These are phyloP conservation scores for Ornithoptera alexandrae DNA, from an alignment of 2,888 invertebrate species.

Conservation along the genomic window DNA sequence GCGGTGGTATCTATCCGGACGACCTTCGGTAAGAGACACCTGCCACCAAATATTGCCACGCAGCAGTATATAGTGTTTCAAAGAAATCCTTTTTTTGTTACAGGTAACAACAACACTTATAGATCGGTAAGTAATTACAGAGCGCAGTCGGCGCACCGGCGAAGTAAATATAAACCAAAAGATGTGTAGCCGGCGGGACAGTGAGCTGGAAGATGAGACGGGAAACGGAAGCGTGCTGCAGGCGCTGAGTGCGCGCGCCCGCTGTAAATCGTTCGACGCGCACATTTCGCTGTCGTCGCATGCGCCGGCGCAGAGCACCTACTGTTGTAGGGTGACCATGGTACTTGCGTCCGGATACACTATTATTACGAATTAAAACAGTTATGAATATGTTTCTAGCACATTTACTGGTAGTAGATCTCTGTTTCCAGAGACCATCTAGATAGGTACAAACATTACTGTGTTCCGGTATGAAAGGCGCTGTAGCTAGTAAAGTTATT, in stretches of 20 bases:
- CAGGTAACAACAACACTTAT: slow-evolving; percentile 4
- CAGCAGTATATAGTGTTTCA: no score
- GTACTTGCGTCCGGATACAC: slow-evolving; percentile 23
- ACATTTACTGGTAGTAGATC: no score
- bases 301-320: slow-evolving; percentile 38
- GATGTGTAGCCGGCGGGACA: neutral
- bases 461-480: no score
- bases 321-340: slow-evolving; percentile 40
- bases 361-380: neutral
- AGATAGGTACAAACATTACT: no score
- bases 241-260: slow-evolving; percentile 24
- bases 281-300: slow-evolving; percentile 58
- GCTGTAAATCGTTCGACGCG: slow-evolving; percentile 62
- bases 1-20: no score
- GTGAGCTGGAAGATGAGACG: slow-evolving; percentile 24
- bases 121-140: slow-evolving; percentile 14
- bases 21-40: no score
- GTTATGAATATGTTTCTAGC: no score
- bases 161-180: neutral
- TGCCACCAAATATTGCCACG: no score
- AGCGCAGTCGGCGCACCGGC: neutral
- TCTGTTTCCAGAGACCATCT: no score
- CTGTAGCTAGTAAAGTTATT: no score
- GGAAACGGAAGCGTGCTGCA: slow-evolving; percentile 49
- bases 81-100: slow-evolving; percentile 4